phyloP scores from a whole-genome alignment of 2,888 invertebrate species.

The Julus scandinavius region DNA sequence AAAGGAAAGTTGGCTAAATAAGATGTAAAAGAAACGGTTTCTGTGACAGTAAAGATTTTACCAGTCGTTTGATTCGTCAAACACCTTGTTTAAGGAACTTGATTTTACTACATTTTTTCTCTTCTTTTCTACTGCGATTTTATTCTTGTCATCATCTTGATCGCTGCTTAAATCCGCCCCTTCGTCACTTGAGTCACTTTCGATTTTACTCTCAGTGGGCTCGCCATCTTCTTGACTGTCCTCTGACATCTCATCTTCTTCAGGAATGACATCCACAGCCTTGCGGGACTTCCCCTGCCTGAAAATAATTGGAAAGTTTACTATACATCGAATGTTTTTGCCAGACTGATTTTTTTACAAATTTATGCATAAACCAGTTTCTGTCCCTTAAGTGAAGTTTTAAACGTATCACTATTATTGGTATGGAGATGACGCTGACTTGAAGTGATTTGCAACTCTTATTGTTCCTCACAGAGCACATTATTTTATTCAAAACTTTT shows the following conservation, averaged over 20 bases:
- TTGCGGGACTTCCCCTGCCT: constrained; percentile 1
- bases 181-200: constrained; percentile 14
- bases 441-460: background rate
- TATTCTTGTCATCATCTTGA: background rate
- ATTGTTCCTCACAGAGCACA: too few relatives aligned
- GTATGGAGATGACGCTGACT: background rate
- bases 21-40: background rate
- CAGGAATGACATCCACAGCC: background rate
- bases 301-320: constrained; percentile 3
- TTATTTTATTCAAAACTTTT: too few relatives aligned
- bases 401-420: background rate
- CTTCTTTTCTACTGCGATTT: background rate
- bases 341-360: background rate
- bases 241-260: background rate
- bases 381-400: background rate
- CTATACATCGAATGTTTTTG: background rate
- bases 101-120: background rate
- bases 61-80: constrained; percentile 36
- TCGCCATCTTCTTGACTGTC: background rate
- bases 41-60: background rate
- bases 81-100: constrained; percentile 15
- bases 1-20: background rate
- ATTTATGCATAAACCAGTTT: background rate
- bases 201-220: background rate
- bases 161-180: background rate